Conservation (phyloP, 2,888 invertebrate genomes). For the Epinotia ramella region DNA sequence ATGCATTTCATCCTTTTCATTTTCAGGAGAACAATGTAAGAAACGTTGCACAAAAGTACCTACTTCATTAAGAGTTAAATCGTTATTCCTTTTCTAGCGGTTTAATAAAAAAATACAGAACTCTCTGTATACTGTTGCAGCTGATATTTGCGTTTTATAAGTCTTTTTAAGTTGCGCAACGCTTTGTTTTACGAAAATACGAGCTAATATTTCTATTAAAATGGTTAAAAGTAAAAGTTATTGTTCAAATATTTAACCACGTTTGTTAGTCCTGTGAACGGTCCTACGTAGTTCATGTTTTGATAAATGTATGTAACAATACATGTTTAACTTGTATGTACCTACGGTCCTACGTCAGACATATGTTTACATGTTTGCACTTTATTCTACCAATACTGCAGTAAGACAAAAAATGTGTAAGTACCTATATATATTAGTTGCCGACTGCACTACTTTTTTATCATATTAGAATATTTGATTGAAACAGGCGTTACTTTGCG, state of each 20-base stretch:
- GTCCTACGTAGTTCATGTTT: background rate
- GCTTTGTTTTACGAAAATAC: slow-evolving; percentile 22
- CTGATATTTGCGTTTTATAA: slow-evolving; percentile 22
- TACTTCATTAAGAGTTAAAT: slow-evolving; percentile 3
- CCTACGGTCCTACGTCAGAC: too few species aligned
- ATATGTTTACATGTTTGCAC: too few species aligned
- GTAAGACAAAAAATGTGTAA: too few species aligned
- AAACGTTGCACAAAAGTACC: background rate
- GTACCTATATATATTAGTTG: too few species aligned
- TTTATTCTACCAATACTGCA: too few species aligned
- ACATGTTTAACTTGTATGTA: too few species aligned
- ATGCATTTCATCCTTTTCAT: background rate
- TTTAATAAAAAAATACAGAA: slow-evolving; percentile 9
- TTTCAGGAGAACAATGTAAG: background rate
- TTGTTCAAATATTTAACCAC: background rate
- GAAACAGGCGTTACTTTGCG: too few species aligned
- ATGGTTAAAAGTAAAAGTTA: background rate
- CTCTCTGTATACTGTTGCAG: slow-evolving; percentile 28
- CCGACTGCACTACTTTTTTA: too few species aligned
- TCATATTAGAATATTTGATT: too few species aligned
- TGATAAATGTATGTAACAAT: background rate
- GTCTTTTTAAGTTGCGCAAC: slow-evolving; percentile 1
- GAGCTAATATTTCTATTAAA: slow-evolving; percentile 4
- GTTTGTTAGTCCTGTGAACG: background rate
- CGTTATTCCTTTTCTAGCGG: background rate